Percentiles rank a stretch among this genome's conserved stretches.
Evolutionary conservation across 2,888 invertebrate genomes (phyloP).

Genomic region (Margaritifera margaritifera): DNA sequence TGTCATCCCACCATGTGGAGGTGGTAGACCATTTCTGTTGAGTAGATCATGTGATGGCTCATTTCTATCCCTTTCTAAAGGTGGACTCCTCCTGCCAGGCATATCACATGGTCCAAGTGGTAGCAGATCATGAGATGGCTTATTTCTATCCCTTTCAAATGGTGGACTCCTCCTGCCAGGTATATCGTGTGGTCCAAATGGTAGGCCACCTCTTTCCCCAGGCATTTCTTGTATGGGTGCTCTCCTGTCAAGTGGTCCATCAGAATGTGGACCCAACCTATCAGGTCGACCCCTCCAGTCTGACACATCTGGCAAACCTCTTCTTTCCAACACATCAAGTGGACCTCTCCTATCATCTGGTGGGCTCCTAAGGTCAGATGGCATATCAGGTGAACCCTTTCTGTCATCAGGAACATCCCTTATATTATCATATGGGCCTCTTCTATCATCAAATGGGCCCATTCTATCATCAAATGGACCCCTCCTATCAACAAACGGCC

Average conservation of each 20-base stretch:
- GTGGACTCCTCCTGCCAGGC: neutral
- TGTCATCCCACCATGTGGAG: too few relatives aligned
- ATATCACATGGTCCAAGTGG: slow-evolving; percentile 1
- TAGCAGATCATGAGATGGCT: too few relatives aligned
- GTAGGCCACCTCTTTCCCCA: neutral
- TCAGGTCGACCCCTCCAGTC: too few relatives aligned
- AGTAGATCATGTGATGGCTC: too few relatives aligned
- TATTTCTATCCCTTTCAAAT: neutral
- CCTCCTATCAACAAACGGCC: slow-evolving; percentile 11
- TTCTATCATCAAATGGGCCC: slow-evolving; percentile 5
- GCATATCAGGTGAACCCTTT: neutral
- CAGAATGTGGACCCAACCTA: neutral
- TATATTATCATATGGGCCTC: slow-evolving; percentile 5
- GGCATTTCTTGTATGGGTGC: neutral
- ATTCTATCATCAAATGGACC: slow-evolving; percentile 4
- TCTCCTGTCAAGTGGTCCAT: neutral
- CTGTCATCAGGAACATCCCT: slow-evolving; percentile 1
- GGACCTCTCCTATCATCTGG: slow-evolving; percentile 2
- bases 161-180: slow-evolving; percentile 7
- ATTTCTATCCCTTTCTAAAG: too few relatives aligned
- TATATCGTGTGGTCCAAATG: slow-evolving; percentile 7
- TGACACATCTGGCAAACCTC: slow-evolving; percentile 1
- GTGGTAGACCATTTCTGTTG: too few relatives aligned
- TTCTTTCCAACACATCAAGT: slow-evolving; percentile 1
- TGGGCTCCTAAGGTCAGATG: neutral